Conservation (phyloP, 2,113 vertebrate genomes). For the Morone saxatilis region DNA sequence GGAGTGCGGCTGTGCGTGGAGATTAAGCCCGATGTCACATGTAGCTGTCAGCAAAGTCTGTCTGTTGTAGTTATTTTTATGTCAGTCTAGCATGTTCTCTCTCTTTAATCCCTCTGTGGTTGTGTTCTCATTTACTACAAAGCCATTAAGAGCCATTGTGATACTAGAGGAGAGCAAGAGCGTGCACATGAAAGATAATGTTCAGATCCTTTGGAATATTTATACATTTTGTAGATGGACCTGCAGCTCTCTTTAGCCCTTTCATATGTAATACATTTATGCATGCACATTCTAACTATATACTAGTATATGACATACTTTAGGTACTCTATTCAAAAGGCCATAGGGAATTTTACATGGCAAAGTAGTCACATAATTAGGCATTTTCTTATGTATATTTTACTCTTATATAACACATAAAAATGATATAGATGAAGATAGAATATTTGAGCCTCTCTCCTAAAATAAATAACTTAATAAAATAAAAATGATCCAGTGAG, state of each 20-base stretch:
- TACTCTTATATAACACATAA: no score
- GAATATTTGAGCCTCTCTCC: not conserved
- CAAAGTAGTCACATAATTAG: not conserved
- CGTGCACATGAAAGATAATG: slow-evolving; percentile 3
- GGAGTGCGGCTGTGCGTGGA: slow-evolving; percentile 20
- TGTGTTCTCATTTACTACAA: slow-evolving; percentile 64
- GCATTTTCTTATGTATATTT: no score
- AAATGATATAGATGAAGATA: not conserved
- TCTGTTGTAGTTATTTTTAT: slow-evolving; percentile 57
- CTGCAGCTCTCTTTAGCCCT: not conserved
- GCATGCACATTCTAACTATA: not conserved
- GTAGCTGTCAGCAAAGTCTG: slow-evolving; percentile 60
- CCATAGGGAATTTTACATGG: not conserved
- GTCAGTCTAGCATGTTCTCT: slow-evolving; percentile 50
- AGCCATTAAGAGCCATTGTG: slow-evolving; percentile 70
- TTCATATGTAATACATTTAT: not conserved
- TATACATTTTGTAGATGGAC: slow-evolving; percentile 28
- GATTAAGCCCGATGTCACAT: slow-evolving; percentile 65
- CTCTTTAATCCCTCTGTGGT: slow-evolving; percentile 68
- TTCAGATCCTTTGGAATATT: slow-evolving; percentile 33
- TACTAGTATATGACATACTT: not conserved
- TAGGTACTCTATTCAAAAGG: not conserved
- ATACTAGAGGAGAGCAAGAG: slow-evolving; percentile 30
- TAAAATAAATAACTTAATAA: not conserved
- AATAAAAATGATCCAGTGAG: not conserved